These are phyloP conservation scores for Heliconius melpomene DNA, from an alignment of 1,140 invertebrate species.

Conservation along the genomic window DNA sequence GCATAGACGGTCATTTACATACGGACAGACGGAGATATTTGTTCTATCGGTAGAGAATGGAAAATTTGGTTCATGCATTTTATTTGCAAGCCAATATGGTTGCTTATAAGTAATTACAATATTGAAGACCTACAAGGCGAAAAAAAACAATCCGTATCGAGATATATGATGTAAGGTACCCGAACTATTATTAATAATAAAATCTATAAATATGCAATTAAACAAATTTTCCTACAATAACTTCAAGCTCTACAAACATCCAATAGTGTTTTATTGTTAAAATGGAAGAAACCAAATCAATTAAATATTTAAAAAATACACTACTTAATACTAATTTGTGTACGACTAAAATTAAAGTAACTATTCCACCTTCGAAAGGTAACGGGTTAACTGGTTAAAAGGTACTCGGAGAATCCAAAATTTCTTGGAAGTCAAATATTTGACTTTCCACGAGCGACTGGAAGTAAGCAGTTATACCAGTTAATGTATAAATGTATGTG, in stretches of 20 bases:
- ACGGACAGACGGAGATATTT: neutral
- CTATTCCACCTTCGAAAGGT: slow-evolving; percentile 15
- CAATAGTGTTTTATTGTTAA: too few relatives aligned
- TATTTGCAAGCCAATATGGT: neutral
- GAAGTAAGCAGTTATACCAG: slow-evolving; percentile 32
- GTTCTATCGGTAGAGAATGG: neutral
- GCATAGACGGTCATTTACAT: slow-evolving; percentile 21
- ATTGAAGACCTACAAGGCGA: too few relatives aligned
- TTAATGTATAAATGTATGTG: slow-evolving; percentile 27
- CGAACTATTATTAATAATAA: neutral
- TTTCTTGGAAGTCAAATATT: slow-evolving; percentile 42
- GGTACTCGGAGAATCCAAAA: slow-evolving; percentile 31
- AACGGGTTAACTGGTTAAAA: slow-evolving; percentile 31
- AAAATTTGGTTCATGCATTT: neutral
- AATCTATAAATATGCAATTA: neutral
- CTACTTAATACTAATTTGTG: neutral
- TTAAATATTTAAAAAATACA: too few relatives aligned
- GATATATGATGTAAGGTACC: neutral
- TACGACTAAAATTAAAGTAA: neutral
- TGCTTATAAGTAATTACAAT: neutral
- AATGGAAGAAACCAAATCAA: too few relatives aligned
- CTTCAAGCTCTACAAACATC: too few relatives aligned
- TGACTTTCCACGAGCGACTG: slow-evolving; percentile 35
- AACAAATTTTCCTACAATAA: neutral
- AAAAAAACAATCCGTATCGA: too few relatives aligned